Evolutionary conservation across 2,797 vertebrate species (phyloP), one percentile per base, ranked within the genome.

Genomic region (Staurois parvus): DNA sequence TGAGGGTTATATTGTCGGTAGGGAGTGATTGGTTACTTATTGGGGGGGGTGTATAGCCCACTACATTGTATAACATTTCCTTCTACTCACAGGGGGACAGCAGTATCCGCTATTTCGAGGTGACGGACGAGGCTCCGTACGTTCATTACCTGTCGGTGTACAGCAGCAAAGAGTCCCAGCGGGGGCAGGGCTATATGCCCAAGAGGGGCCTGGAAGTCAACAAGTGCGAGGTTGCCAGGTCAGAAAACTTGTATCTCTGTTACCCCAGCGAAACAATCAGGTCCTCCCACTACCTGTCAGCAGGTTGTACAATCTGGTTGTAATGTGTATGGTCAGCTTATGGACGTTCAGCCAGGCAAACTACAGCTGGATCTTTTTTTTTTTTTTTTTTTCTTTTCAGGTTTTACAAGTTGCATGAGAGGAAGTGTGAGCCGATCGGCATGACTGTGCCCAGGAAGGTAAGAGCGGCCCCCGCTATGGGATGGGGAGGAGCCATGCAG

Each of bases 371-470:
- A 1, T 10, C 67, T n/a, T 87, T 40, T 70, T 87, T 87, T 48
- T 89, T n/a, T n/a, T n/a, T n/a, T n/a, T n/a, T n/a, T n/a, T n/a
- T n/a, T n/a, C n/a, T n/a, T n/a, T n/a, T n/a, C n/a, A 98, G 97
- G 86, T 98, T 98, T 93, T 98, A 97, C 92, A 98, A 97, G 90
- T 94, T 98, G 32, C 97, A 96, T 0, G 97, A 98, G 91, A 93
- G 96, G 87, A 96, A 95, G 76, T 98, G 97, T 90, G 97, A 98
- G 78, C 97, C 97, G 52, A 92, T 97, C 6, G 94, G 94, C 67
- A 98, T 97, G 96, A 98, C 96, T 0, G 97, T 98, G 80, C 97
- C 97, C 30, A 94, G 97, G 42, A 98, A 98, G 96, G 97, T 98
- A 90, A 91, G 3, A 0, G 11, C 29, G 48, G 2, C 2, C 1